Evolutionary conservation across 2,113 vertebrate species (phyloP), one percentile per base, ranked within the genome.

Genomic region (Gobius niger): DNA sequence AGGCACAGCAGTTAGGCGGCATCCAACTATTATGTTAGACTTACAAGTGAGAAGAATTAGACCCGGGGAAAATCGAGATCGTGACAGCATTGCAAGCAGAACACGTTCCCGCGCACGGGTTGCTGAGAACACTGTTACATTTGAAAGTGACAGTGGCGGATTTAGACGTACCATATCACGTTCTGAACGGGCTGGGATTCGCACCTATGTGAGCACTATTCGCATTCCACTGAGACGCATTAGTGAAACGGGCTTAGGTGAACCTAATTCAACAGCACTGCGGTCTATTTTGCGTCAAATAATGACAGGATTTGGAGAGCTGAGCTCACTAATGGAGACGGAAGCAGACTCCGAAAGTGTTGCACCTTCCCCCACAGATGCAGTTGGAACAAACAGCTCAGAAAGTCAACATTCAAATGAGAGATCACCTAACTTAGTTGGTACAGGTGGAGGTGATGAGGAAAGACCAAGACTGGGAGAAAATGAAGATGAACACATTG

Each of bases 271-370:
- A 2, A 92, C 93, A 3, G 95, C 94, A n/a, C 89, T 98, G 60
- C 93, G 93, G 7, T 97, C 96, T 34, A 95, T 98, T 78, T 89
- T 98, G 79, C 93, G 96, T 13, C 96, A 98, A 87, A 96, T 98
- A 61, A 95, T 98, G 95, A 96, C 95, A 3, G 96, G 96, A 50
- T 98, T 98, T 81, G 96, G 96, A 73, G 96, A 98, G 67, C 86
- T 98, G 68, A 97, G 94, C 79, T 96, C 96, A 61, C 90, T 97
- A 60, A 97, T 96, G 95, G 96, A 97, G 87, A 95, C 94, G 0
- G 96, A 98, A 76, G 94, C 95, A 0, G 94, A 92, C 76, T 93
- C 95, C 1, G 95, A 95, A 77, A 83, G 77, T 9, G 85, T 79
- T 9, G 59, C 90, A 46, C 81, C 93, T 65, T 71, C 73, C 77